Percentiles rank a stretch among this genome's conserved stretches.
Conservation (phyloP, 1,140 invertebrate species). For the Zaprionus camerounensis region DNA sequence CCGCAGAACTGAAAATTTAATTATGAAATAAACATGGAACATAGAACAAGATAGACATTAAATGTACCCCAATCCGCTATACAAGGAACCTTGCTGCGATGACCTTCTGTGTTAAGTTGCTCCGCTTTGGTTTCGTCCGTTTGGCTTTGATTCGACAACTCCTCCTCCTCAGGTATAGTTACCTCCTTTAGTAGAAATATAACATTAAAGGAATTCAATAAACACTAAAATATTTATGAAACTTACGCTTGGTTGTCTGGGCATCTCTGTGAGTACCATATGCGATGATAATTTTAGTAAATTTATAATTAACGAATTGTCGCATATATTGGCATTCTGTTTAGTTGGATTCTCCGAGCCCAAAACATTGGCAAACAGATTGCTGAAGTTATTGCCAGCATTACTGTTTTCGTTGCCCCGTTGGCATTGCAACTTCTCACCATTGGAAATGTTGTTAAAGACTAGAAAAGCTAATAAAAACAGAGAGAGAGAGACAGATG, state of each 20-base stretch:
- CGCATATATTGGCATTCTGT: conserved; percentile 86
- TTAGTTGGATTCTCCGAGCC: conserved; percentile 86
- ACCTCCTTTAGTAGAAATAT: conserved; percentile 59
- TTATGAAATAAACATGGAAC: conserved; percentile 64
- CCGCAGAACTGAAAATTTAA: conserved; percentile 87
- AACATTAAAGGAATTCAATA: background rate
- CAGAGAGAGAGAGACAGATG: conserved; percentile 22
- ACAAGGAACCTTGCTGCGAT: conserved; percentile 86
- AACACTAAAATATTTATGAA: background rate
- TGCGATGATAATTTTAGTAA: conserved; percentile 88
- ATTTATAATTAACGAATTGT: conserved; percentile 89
- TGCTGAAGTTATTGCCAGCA: conserved; percentile 86
- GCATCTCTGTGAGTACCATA: conserved; percentile 89
- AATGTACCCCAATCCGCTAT: conserved; percentile 87
- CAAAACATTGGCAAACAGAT: conserved; percentile 88
- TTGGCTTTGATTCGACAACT: conserved; percentile 86
- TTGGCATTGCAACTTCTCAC: conserved; percentile 86
- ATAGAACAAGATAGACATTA: background rate
- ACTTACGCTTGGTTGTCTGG: conserved; percentile 74
- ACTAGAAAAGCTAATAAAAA: conserved; percentile 85
- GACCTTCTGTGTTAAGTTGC: conserved; percentile 86
- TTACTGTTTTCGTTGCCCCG: conserved; percentile 84
- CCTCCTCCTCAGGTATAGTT: conserved; percentile 77
- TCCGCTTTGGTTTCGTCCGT: conserved; percentile 92
- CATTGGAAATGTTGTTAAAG: conserved; percentile 86